These are phyloP conservation scores for Bombus confusus DNA, from an alignment of 1,140 invertebrate genomes.

Conservation along the genomic window DNA sequence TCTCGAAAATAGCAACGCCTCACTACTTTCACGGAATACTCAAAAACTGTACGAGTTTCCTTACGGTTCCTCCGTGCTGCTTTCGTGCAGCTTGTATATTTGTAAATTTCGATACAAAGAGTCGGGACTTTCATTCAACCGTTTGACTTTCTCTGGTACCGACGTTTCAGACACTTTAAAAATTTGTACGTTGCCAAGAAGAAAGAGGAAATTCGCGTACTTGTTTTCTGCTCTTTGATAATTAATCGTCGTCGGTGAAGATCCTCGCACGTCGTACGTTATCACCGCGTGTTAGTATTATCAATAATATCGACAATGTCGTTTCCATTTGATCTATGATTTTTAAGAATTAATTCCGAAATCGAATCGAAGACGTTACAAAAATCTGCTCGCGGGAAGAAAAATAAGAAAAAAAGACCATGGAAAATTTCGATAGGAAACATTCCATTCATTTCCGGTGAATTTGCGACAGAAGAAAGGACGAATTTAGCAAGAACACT, in stretches of 20 bases:
- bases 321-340: background rate
- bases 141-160: too few relatives aligned
- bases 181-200: too few relatives aligned
- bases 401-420: background rate
- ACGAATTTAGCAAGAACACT: background rate
- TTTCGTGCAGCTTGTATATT: too few relatives aligned
- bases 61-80: background rate
- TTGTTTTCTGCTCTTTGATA: too few relatives aligned
- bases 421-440: background rate
- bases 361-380: background rate
- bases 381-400: background rate
- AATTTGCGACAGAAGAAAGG: background rate
- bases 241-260: too few relatives aligned
- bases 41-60: background rate
- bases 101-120: too few relatives aligned
- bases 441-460: background rate
- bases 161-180: too few relatives aligned
- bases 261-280: too few relatives aligned
- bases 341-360: background rate
- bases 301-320: background rate
- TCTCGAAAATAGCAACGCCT: background rate
- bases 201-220: too few relatives aligned
- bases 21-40: too few relatives aligned
- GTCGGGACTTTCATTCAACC: too few relatives aligned
- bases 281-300: background rate